Percentiles rank a stretch among this genome's conserved stretches.
Conservation (phyloP, 2,888 invertebrate genomes). For the Crossocerus cetratus region DNA sequence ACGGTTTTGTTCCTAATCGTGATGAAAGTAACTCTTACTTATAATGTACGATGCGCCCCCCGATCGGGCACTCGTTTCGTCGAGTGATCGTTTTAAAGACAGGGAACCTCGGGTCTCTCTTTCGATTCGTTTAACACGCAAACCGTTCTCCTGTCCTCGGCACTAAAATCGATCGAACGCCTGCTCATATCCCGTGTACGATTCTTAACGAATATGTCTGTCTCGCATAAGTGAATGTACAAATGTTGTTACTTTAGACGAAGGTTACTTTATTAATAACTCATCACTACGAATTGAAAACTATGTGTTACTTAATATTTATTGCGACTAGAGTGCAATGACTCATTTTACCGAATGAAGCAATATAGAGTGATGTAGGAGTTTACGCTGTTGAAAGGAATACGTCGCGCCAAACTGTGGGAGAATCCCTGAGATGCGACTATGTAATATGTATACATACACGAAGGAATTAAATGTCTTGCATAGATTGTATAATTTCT, state of each 20-base stretch:
- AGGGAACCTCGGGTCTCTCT: not conserved
- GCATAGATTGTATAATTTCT: constrained; percentile 26
- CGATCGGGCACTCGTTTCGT: too few relatives aligned
- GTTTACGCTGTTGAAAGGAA: not conserved
- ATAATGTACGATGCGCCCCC: constrained; percentile 1
- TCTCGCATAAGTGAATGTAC: constrained; percentile 17
- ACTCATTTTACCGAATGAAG: constrained; percentile 7
- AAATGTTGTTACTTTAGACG: constrained; percentile 14
- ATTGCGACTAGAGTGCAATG: constrained; percentile 3
- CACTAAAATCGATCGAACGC: constrained; percentile 6
- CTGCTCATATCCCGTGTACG: not conserved
- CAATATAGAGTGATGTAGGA: constrained; percentile 2
- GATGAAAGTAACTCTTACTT: constrained; percentile 21
- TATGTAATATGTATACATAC: constrained; percentile 21
- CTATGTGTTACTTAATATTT: constrained; percentile 39
- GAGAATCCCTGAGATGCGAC: constrained; percentile 8
- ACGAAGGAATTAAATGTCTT: constrained; percentile 12
- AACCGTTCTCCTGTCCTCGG: not conserved
- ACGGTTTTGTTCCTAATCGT: constrained; percentile 61
- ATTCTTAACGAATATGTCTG: constrained; percentile 9
- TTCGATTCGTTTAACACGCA: constrained; percentile 9
- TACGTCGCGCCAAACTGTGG: not conserved
- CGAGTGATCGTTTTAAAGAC: too few relatives aligned
- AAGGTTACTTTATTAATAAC: constrained; percentile 1
- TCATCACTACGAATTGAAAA: constrained; percentile 12